Conservation (phyloP, 2,888 invertebrate species). For the Diloba caeruleocephala region DNA sequence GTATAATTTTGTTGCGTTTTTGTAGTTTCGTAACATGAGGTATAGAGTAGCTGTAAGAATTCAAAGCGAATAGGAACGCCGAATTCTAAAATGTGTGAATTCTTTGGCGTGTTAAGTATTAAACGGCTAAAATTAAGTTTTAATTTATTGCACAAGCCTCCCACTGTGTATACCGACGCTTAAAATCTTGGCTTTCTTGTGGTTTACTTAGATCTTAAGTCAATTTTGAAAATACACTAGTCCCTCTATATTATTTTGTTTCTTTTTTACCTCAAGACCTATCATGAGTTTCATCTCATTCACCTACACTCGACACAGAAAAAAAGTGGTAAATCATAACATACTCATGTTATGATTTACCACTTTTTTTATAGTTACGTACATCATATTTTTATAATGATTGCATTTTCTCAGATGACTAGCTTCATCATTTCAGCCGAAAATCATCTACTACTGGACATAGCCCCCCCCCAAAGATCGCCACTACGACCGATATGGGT, state of each 20-base stretch:
- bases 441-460: too few relatives aligned
- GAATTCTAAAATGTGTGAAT: constrained; percentile 33
- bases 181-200: constrained; percentile 56
- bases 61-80: constrained; percentile 19
- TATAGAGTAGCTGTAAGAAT: constrained; percentile 12
- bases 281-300: too few relatives aligned
- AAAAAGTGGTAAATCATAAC: too few relatives aligned
- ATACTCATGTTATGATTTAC: too few relatives aligned
- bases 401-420: too few relatives aligned
- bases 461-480: too few relatives aligned
- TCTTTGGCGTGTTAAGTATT: constrained; percentile 40
- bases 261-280: constrained; percentile 16
- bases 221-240: constrained; percentile 68
- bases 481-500: too few relatives aligned
- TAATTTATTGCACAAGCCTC: constrained; percentile 59
- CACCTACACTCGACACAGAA: too few relatives aligned
- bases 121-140: constrained; percentile 31
- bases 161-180: constrained; percentile 53
- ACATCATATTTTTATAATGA: too few relatives aligned
- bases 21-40: constrained; percentile 6
- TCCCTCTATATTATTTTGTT: constrained; percentile 51
- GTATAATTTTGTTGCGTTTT: constrained; percentile 35
- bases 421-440: too few relatives aligned
- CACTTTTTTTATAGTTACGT: too few relatives aligned
- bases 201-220: constrained; percentile 57